Evolutionary conservation across 2,888 invertebrate species (phyloP).

Genomic region (Tetanocera ferruginea): DNA sequence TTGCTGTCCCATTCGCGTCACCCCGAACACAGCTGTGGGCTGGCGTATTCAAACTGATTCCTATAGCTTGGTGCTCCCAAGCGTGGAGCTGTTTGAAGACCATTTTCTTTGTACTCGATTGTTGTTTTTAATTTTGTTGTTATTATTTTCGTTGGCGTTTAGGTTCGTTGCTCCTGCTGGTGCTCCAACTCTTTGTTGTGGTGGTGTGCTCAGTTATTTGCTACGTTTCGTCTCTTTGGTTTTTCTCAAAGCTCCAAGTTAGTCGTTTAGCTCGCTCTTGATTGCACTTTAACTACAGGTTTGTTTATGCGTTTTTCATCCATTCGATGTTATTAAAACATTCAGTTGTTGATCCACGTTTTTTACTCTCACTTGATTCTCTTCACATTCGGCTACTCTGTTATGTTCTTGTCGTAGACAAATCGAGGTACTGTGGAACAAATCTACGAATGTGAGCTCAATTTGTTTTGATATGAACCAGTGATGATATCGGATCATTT

Average conservation of each 20-base stretch:
- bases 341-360: background rate
- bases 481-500: too few relatives aligned
- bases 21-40: conserved; percentile 6
- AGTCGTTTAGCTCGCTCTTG: background rate
- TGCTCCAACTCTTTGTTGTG: background rate
- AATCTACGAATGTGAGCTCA: too few relatives aligned
- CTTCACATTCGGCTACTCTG: background rate
- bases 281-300: background rate
- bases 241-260: background rate
- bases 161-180: background rate
- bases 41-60: conserved; percentile 4
- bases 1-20: background rate
- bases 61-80: background rate
- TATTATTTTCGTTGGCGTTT: background rate
- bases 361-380: background rate
- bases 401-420: background rate
- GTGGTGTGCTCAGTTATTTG: background rate
- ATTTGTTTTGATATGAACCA: too few relatives aligned
- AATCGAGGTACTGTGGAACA: too few relatives aligned
- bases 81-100: background rate
- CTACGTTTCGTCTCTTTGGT: background rate
- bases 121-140: background rate
- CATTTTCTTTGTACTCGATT: background rate
- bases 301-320: background rate
- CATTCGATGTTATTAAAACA: background rate